Conservation (phyloP, 2,113 vertebrate genomes). For the Python bivittatus region DNA sequence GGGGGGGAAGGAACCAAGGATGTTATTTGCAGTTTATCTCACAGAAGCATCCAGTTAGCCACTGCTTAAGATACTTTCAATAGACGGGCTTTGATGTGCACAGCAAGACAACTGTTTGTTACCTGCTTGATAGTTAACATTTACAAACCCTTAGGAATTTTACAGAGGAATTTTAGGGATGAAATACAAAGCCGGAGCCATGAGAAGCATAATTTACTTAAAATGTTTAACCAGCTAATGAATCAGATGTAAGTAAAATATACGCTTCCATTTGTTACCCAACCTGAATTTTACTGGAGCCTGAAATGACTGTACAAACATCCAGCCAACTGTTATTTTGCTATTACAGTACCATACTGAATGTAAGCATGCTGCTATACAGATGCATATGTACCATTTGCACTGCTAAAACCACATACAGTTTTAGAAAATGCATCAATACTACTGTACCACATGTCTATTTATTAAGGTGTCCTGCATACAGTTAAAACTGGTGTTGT, state of each 20-base stretch:
- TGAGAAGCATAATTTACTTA: not conserved
- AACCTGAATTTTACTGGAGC: not conserved
- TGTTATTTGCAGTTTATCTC: not conserved
- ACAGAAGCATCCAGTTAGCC: not conserved
- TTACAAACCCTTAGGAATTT: not conserved
- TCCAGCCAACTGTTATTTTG: not conserved
- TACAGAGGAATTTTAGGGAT: not conserved
- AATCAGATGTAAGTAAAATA: not conserved
- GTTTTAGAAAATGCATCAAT: not conserved
- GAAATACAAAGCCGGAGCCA: not conserved
- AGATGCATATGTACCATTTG: not conserved
- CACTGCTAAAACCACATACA: not conserved
- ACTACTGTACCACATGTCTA: not conserved
- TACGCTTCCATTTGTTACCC: not conserved
- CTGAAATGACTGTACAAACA: not conserved
- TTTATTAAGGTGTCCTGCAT: not conserved
- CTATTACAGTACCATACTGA: not conserved
- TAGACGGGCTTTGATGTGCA: not conserved
- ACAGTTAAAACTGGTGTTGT: not conserved
- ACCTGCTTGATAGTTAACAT: not conserved
- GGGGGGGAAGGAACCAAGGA: not conserved
- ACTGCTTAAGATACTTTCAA: not conserved
- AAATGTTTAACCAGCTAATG: not conserved
- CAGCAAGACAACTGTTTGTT: not conserved
- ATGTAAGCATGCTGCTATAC: not conserved